Evolutionary conservation across 1,140 invertebrate genomes (phyloP), one percentile per base, ranked within the genome.

Genomic region (Apis florea): DNA sequence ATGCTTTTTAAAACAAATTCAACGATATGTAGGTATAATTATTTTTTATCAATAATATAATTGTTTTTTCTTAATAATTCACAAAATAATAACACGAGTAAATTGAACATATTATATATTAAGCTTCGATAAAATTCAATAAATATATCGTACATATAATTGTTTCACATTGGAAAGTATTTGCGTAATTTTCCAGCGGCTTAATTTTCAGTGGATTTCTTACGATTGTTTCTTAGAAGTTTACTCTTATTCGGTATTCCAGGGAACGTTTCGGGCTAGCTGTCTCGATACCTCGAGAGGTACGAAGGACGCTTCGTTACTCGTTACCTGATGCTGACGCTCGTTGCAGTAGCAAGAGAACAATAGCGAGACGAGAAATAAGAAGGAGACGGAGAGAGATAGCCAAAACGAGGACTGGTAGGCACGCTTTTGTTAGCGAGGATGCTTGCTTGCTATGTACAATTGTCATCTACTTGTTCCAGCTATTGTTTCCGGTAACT

Each of bases 401-500:
- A 53, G 58, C 31, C 74, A 85, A 88, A 84, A 82, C 63, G 77
- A 86, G 69, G 77, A 79, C 79, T 76, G 80, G 58, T 58, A 82
- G 80, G 78, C 82, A 78, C 63, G 85, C 90, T 91, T 90, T 92
- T 92, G 91, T 92, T 90, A 76, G 63, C 77, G 67, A 73, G 82
- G 77, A 85, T 84, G 89, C 85, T 89, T 88, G 89, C 86, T 91
- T 88, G 89, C 86, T 91, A 90, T 87, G 88, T 90, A 85, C 89
- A 92, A 91, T 92, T 91, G 90, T 90, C 86, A 82, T 88, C 73
- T 74, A 83, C 92, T 93, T 91, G 92, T 93, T 85, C 85, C 85
- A 61, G 64, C 87, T 85, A 91, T 93, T 93, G 92, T 93, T 92
- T 92, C 85, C 87, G 86, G 90, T 92, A 92, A 92, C 90, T 91